Evolutionary conservation across 2,113 vertebrate genomes (phyloP).

Genomic region (Serilophus lunatus): DNA sequence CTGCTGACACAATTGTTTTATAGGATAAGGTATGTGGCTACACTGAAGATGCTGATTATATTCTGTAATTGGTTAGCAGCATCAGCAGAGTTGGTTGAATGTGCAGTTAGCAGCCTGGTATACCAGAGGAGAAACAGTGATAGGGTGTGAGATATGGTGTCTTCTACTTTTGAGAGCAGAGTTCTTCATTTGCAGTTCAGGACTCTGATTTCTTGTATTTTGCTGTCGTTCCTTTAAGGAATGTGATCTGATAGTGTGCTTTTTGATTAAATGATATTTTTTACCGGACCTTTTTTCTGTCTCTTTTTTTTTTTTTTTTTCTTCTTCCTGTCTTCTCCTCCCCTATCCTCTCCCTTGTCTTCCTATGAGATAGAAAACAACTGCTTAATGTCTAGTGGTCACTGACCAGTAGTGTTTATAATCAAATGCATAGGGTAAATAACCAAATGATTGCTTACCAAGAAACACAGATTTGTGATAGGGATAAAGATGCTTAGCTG

Average conservation of each 20-base stretch:
- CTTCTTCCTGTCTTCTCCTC: fast-evolving
- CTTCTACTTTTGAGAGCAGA: neutral
- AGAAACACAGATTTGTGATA: neutral
- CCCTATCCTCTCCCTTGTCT: neutral
- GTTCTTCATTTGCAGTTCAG: neutral
- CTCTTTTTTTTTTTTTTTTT: neutral
- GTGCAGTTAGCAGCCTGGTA: neutral
- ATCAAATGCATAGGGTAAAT: neutral
- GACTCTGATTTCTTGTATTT: neutral
- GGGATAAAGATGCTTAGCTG: neutral
- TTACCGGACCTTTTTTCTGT: neutral
- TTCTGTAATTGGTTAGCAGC: conserved; percentile 14
- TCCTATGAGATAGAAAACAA: neutral
- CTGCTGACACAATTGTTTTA: conserved; percentile 41
- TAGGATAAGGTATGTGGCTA: conserved; percentile 49
- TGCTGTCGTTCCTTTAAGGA: neutral
- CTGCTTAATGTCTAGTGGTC: neutral
- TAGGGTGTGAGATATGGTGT: neutral
- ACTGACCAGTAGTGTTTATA: neutral
- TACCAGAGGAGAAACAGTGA: neutral
- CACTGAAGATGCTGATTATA: conserved; percentile 38
- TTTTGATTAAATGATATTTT: conserved; percentile 1
- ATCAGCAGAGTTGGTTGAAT: neutral
- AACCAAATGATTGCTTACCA: neutral
- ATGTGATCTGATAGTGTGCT: neutral